Evolutionary conservation across 2,888 invertebrate genomes (phyloP).

Genomic region (Ophioninae sp.): DNA sequence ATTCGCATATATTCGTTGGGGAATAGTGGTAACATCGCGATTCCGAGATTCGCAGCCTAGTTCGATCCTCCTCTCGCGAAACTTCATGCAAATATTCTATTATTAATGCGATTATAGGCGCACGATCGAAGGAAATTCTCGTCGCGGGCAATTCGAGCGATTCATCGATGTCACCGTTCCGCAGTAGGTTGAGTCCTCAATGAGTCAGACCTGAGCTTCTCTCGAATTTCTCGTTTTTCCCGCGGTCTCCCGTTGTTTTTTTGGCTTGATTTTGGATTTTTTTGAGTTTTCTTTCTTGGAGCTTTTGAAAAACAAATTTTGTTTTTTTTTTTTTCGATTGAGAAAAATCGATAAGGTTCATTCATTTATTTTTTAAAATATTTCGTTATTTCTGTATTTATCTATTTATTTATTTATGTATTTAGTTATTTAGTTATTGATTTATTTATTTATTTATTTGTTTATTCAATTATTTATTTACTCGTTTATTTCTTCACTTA

Average conservation of each 20-base stretch:
- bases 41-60: conserved; percentile 32
- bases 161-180: conserved; percentile 1
- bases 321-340: background rate
- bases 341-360: background rate
- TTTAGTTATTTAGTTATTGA: too few relatives aligned
- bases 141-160: background rate
- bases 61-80: conserved; percentile 23
- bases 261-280: background rate
- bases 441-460: too few relatives aligned
- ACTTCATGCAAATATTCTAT: conserved; percentile 28
- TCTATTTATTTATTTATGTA: too few relatives aligned
- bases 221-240: background rate
- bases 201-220: conserved; percentile 6
- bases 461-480: too few relatives aligned
- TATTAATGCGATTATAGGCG: conserved; percentile 3
- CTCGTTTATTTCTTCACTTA: too few relatives aligned
- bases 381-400: too few relatives aligned
- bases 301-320: background rate
- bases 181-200: conserved; percentile 31
- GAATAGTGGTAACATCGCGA: conserved; percentile 3
- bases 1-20: conserved; percentile 12
- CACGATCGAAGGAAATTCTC: conserved; percentile 30
- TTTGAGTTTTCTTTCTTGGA: background rate
- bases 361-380: too few relatives aligned
- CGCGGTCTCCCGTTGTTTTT: background rate